Conservation (phyloP, 35 echinoderm and acorn worm genomes). For the Holothuria glaberrima region DNA sequence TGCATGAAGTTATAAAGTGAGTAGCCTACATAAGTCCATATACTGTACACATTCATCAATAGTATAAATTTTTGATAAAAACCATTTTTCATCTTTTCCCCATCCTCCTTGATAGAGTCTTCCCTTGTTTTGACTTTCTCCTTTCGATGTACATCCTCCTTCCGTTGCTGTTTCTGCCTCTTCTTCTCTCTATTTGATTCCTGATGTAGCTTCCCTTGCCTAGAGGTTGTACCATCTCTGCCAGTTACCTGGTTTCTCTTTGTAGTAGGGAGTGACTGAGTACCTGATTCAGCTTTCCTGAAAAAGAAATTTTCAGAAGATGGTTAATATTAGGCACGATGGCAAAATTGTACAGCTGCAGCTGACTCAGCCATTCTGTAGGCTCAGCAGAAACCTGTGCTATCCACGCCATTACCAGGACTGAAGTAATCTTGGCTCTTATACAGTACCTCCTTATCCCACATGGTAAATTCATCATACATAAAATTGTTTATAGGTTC, state of each 20-base stretch:
- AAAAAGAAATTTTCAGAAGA: not conserved
- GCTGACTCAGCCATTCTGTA: no score
- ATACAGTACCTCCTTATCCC: no score
- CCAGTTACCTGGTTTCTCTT: not conserved
- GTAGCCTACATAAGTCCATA: no score
- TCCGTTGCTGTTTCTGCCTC: slow-evolving; percentile 1
- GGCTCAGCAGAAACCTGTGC: no score
- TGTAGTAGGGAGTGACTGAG: not conserved
- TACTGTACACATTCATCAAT: no score
- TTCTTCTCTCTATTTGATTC: not conserved
- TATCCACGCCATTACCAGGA: no score
- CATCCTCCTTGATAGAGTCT: not conserved
- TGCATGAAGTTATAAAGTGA: no score
- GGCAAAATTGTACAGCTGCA: not conserved
- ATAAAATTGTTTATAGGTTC: no score
- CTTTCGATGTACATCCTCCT: slow-evolving; percentile 1
- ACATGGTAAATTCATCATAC: no score
- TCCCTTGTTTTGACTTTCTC: slow-evolving; percentile 25
- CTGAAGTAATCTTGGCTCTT: no score
- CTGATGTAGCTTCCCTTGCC: slow-evolving; percentile 11
- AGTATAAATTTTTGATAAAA: no score
- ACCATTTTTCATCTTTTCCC: slow-evolving; percentile 19
- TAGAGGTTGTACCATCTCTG: slow-evolving; percentile 1
- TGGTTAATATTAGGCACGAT: not conserved
- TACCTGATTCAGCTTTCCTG: slow-evolving; percentile 11